These are phyloP conservation scores for Thymelicus sylvestris DNA, from an alignment of 2,888 invertebrate genomes.

Conservation along the genomic window DNA sequence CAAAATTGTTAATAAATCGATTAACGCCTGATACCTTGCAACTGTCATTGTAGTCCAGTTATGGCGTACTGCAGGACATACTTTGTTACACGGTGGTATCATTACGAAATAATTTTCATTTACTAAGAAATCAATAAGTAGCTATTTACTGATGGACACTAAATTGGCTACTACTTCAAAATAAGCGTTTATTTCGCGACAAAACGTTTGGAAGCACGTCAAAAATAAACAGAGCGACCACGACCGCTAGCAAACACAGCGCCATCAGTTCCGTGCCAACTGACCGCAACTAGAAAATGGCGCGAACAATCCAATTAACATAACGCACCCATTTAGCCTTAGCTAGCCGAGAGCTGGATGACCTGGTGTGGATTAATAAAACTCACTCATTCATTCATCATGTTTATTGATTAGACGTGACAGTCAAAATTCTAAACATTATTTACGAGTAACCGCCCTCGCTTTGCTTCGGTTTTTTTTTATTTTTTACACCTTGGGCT, in stretches of 20 bases:
- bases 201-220: conserved; percentile 31
- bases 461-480: too few relatives aligned
- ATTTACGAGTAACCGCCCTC: too few relatives aligned
- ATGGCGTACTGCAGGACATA: too few relatives aligned
- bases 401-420: too few relatives aligned
- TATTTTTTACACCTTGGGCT: too few relatives aligned
- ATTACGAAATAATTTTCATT: not conserved
- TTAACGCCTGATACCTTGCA: too few relatives aligned
- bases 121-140: not conserved
- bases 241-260: conserved; percentile 29
- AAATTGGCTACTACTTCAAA: conserved; percentile 9
- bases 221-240: conserved; percentile 28
- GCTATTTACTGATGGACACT: not conserved
- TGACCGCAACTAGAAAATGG: conserved; percentile 42
- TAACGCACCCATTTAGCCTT: conserved; percentile 31
- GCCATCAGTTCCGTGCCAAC: conserved; percentile 13
- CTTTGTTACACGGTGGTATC: too few relatives aligned
- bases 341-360: not conserved
- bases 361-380: not conserved
- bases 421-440: too few relatives aligned
- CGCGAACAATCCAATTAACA: conserved; percentile 47
- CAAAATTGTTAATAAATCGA: too few relatives aligned
- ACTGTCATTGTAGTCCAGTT: too few relatives aligned
- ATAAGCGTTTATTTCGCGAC: conserved; percentile 24
- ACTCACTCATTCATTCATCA: not conserved